These are phyloP conservation scores for Tipula unca DNA, from an alignment of 2,888 invertebrate species.

Conservation along the genomic window DNA sequence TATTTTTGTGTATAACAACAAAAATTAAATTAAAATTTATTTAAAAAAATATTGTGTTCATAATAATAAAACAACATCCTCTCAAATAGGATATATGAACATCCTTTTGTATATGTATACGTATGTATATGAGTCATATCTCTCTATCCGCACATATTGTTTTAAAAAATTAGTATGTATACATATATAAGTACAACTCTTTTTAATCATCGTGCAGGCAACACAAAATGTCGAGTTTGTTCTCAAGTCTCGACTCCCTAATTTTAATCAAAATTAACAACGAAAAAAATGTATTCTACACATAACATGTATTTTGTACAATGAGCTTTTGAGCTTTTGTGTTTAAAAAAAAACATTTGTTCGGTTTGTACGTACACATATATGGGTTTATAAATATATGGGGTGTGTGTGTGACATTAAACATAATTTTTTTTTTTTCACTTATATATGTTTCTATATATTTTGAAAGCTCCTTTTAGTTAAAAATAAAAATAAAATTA, in stretches of 20 bases:
- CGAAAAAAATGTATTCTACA: not conserved
- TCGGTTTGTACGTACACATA: not conserved
- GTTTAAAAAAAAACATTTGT: not conserved
- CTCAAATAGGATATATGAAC: not conserved
- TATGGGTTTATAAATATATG: not conserved
- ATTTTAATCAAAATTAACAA: not conserved
- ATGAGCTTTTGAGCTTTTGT: not conserved
- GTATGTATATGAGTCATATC: not conserved
- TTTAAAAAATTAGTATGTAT: no score
- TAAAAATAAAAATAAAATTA: not conserved
- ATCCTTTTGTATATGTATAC: not conserved
- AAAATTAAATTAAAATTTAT: slow-evolving; percentile 4
- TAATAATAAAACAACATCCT: slow-evolving; percentile 8
- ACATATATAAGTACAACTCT: not conserved
- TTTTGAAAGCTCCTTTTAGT: not conserved
- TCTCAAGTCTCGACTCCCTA: not conserved
- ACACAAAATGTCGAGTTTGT: not conserved
- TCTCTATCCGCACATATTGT: no score
- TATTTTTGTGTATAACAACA: not conserved
- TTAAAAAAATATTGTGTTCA: not conserved
- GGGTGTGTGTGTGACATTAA: not conserved
- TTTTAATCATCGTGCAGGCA: not conserved
- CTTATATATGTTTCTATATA: not conserved
- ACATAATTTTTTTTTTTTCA: not conserved
- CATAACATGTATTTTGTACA: not conserved